Base-by-base conservation (phyloP, 2,113 vertebrate species). In the Barnardius zonarius region DNA sequence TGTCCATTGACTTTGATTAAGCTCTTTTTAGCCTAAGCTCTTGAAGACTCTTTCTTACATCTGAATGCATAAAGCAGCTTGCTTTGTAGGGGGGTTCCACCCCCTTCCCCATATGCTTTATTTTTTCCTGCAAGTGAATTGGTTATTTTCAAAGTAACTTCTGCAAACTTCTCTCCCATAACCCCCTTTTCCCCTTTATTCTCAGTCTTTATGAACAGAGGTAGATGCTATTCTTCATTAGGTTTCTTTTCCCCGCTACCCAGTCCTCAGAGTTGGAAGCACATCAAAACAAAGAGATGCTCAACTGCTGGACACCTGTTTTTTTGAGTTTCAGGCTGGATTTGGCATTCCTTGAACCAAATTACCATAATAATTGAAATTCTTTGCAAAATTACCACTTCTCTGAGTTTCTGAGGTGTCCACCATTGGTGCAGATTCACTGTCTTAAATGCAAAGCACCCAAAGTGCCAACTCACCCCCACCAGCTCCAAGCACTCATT, bases 1-100 rank as follows among this genome's bases (percentile, higher is more conserved):
- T 94, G 86, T 61, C 54, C 63, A 8, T 39, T 89, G 83, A 78
- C 91, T 90, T 92, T 95, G 95, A 96, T 83, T 67, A 89, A 92
- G 90, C 74, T 92, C 73, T 70, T 52, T 79, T 62, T 68, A 92
- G 78, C 43, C 51, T n/a, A n/a, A 82, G 59, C 88, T 83, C 49
- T 86, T 27, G 9, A 57, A 64, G 88, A 57, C 67, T 43, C 70
- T 24, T n/a, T 24, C 76, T 54, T 20, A 39, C 30, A 76, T 55
- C 52, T 66, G 73, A 68, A 63, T 59, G 51, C 67, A 61, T 4
- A 73, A 46, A 95, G 74, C 62, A 90, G 30, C 59, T 75, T 67
- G 27, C 37, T 57, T 66, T 68, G 70, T 18, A 74, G 41, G 63
- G 68, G 66, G 8, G 12, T 75, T 55, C 8, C 37, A 25, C 17